phyloP scores from a whole-genome alignment of 2,797 vertebrate genomes.

The Cyclopterus lumpus region DNA sequence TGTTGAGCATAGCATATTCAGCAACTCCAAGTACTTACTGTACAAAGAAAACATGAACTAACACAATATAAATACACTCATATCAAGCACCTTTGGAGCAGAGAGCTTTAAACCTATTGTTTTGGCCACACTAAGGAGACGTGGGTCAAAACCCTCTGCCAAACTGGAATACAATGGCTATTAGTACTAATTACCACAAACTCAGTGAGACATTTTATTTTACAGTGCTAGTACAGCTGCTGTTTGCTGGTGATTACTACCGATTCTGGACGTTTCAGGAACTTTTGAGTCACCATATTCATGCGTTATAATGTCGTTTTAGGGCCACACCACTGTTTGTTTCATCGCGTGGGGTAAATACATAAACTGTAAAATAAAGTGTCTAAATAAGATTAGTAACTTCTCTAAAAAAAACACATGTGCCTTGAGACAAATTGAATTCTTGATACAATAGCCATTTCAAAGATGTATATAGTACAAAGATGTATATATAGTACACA shows the following conservation, averaged over 20 bases:
- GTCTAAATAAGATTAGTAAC: conserved; percentile 73
- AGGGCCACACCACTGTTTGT: conserved; percentile 39
- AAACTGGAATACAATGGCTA: conserved; percentile 70
- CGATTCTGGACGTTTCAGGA: conserved; percentile 59
- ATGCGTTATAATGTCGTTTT: conserved; percentile 34
- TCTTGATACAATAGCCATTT: conserved; percentile 71
- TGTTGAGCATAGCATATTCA: conserved; percentile 78
- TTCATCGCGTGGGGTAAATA: conserved; percentile 37
- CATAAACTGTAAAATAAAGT: conserved; percentile 75
- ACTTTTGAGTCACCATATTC: conserved; percentile 38
- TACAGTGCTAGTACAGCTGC: conserved; percentile 58
- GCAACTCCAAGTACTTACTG: conserved; percentile 75
- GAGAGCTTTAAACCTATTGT: conserved; percentile 67
- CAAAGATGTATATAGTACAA: conserved; percentile 63
- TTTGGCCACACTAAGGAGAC: conserved; percentile 67
- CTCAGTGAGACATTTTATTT: conserved; percentile 74
- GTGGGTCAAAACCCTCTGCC: conserved; percentile 63
- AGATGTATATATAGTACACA: conserved; percentile 63
- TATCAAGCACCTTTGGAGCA: conserved; percentile 77
- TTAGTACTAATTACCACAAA: conserved; percentile 69
- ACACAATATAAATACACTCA: conserved; percentile 75
- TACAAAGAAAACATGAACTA: conserved; percentile 77
- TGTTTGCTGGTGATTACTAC: conserved; percentile 49
- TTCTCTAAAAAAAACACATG: conserved; percentile 71
- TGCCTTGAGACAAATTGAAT: conserved; percentile 76